Base-by-base conservation (phyloP, 2,797 vertebrate genomes). In the Hozukius guyotensis region DNA sequence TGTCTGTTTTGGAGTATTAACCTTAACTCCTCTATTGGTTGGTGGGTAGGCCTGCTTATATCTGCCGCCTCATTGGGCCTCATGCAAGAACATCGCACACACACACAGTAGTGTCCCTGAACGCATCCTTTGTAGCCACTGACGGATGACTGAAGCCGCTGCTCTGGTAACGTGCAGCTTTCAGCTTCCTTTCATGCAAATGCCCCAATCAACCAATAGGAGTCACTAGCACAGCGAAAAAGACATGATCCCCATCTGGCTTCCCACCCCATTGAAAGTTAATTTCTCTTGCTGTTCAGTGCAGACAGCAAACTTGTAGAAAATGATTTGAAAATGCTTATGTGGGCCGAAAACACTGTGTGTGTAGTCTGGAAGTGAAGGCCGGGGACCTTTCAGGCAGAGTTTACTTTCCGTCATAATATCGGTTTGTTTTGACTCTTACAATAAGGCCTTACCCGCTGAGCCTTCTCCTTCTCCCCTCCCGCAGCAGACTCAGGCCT, bases 401-500 rank as follows among this genome's bases (percentile, higher is more conserved):
- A 10, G 9, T 63, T 20, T 52, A 56, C 27, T 16, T 68, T 52
- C 46, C n/a, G 8, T 52, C 53, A 61, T 57, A n/a, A 9, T 46
- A 31, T 62, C 2, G 2, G 24, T 78, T 56, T 64, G 38, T 76
- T 55, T 75, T 18, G 68, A 85, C 66, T 78, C 42, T 16, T 20
- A 49, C 18, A 49, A 49, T 49, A 20, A 49, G 61, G 24, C 61
- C 60, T 22, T 3, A 68, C 42, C 34, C 46, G 16, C 65, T 49
- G 61, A n/a, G 31, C 42, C 53, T 38, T 38, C 25, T 64, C 70
- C 36, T 62, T 72, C 75, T 70, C 57, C 24, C 20, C 22, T 73
- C 69, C 65, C 14, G 10, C 52, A 63, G 77, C 72, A 56, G 59
- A 60, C 64, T 72, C 55, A 1, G 64, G 78, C 72, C 76, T 75